phyloP scores from a whole-genome alignment of 2,113 vertebrate genomes.

The Oceanites oceanicus region DNA sequence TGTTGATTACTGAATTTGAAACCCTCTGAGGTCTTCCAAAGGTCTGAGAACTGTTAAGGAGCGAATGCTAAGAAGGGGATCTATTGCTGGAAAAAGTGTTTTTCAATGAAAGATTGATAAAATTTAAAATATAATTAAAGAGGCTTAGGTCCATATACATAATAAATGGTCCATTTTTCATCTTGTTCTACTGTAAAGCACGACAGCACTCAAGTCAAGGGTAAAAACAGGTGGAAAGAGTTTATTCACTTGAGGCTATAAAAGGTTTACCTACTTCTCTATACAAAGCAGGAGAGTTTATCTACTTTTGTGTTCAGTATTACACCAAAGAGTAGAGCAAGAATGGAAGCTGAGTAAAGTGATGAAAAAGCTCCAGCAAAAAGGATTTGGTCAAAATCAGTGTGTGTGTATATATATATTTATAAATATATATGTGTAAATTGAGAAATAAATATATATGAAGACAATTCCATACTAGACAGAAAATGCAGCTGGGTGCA shows the following conservation, averaged over 20 bases:
- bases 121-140: background rate
- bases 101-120: background rate
- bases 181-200: background rate
- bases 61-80: background rate
- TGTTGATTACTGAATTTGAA: slow-evolving; percentile 23
- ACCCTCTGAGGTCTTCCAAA: background rate
- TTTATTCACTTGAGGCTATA: background rate
- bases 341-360: background rate
- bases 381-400: background rate
- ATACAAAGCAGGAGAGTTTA: background rate
- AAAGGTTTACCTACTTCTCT: background rate
- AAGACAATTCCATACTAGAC: background rate
- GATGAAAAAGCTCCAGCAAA: background rate
- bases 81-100: background rate
- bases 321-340: background rate
- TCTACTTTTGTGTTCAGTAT: background rate
- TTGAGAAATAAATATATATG: background rate
- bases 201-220: background rate
- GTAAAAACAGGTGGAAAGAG: background rate
- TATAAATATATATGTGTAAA: background rate
- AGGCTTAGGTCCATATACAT: background rate
- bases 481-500: background rate
- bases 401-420: fast-evolving
- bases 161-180: background rate
- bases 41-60: background rate